A percentile compares a stretch with the other conserved stretches of the same genome.
Evolutionary conservation across 2,113 vertebrate genomes (phyloP).

Genomic region (Hucho hucho): DNA sequence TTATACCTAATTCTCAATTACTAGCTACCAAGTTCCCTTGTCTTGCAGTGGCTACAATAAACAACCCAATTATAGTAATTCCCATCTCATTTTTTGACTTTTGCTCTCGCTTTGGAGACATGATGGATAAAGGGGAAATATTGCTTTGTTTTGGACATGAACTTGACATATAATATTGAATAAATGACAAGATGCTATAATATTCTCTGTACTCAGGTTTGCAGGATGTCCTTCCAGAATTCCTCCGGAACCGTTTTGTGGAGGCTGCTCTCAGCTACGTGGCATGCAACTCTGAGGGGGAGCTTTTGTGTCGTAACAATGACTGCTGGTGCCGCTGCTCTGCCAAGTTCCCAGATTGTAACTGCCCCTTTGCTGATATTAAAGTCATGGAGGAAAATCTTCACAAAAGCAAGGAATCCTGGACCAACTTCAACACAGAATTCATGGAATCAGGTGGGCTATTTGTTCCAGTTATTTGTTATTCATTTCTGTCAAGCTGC

Average conservation of each 20-base stretch:
- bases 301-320: constrained; percentile 86
- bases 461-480: constrained; percentile 9
- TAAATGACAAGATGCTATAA: too few relatives aligned
- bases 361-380: constrained; percentile 90
- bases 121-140: too few relatives aligned
- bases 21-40: too few relatives aligned
- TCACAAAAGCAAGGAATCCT: constrained; percentile 81
- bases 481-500: constrained; percentile 34
- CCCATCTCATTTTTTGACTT: too few relatives aligned
- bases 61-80: too few relatives aligned
- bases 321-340: constrained; percentile 95
- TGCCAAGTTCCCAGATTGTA: constrained; percentile 85
- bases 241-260: constrained; percentile 89
- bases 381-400: constrained; percentile 90
- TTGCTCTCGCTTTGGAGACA: too few relatives aligned
- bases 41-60: too few relatives aligned
- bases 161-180: too few relatives aligned
- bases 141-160: too few relatives aligned
- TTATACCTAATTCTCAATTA: too few relatives aligned
- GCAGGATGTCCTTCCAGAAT: constrained; percentile 89
- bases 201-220: constrained; percentile 73
- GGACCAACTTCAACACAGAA: constrained; percentile 82
- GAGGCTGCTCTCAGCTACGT: constrained; percentile 94
- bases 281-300: constrained; percentile 90
- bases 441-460: constrained; percentile 91